A percentile compares a stretch with the other conserved stretches of the same genome.
These are phyloP conservation scores for Triplophysa dalaica DNA, from an alignment of 2,113 vertebrate genomes.

Conservation along the genomic window DNA sequence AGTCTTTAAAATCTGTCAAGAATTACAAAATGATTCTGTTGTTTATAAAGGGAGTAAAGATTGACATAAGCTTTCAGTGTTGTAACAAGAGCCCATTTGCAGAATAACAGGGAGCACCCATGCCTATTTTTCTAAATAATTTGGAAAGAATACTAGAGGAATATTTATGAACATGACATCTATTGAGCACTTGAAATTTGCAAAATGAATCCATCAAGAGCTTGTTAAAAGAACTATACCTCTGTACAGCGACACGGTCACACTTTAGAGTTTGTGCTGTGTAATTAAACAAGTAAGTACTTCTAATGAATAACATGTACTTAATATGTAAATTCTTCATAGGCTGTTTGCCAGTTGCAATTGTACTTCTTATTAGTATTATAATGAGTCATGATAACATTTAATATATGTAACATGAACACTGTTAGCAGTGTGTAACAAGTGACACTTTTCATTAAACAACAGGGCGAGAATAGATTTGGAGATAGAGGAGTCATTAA, in stretches of 20 bases:
- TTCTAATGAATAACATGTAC: constrained; percentile 30
- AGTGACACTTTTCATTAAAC: constrained; percentile 30
- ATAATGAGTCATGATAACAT: constrained; percentile 19
- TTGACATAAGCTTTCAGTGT: neutral
- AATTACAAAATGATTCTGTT: no score
- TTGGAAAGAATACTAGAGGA: neutral
- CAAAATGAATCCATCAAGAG: neutral
- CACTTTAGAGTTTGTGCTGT: neutral
- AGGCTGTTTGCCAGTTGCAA: constrained; percentile 10
- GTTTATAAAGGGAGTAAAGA: neutral
- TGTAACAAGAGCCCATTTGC: neutral
- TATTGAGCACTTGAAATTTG: neutral
- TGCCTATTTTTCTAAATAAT: neutral
- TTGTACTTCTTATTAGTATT: neutral
- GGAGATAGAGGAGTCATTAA: constrained; percentile 18
- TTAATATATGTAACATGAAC: constrained; percentile 16
- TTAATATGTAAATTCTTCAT: constrained; percentile 17
- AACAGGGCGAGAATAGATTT: neutral
- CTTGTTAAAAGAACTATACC: neutral
- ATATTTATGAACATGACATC: neutral
- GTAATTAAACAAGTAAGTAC: constrained; percentile 13
- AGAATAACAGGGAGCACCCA: neutral
- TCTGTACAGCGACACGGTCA: neutral
- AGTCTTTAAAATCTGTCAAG: no score
- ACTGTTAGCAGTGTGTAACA: constrained; percentile 8